Base-by-base conservation (phyloP, 2,113 vertebrate species). In the Chloropsis cyanopogon region DNA sequence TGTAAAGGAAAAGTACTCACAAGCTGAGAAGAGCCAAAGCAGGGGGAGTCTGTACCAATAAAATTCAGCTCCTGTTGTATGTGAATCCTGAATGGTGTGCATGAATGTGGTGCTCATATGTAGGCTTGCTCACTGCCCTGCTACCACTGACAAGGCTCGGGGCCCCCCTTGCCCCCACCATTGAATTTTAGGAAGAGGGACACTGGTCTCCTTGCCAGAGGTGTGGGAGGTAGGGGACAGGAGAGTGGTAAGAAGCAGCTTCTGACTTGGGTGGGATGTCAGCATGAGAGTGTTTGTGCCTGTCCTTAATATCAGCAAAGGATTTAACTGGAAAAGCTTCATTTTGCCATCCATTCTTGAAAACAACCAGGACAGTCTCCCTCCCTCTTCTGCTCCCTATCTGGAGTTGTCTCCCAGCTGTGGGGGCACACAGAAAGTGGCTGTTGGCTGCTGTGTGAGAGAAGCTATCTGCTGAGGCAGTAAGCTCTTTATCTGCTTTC, bases 171-270 rank as follows among this genome's bases (percentile, higher is more conserved):
- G 2, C 3, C 11, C 31, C 18, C 21, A 19, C 7, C 4, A 1
- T 0, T 33, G 57, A 52, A 3, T 42, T 31, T 44, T 70, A 66
- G 81, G 59, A 53, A 57, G 50, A 35, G 11, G 14, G 41, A 33
- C 22, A 14, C 31, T 33, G 22, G 17, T 66, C 14, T 81, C 9
- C 24, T 86, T 47, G 12, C 20, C 31, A 41, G 33, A 22, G 11
- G 2, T 2, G 0, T 14, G 5, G 6, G 12, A 15, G 7, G 4
- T 46, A 13, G 39, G 49, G 44, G 22, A 31, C 10, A 53, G 31
- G 47, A 80, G 21, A 59, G 10, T 1, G 31, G 42, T 16, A 60
- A 53, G 69, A 78, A 84, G 56, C 39, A 87, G 66, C 33, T 76
- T 57, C 61, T 88, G 73, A 52, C 66, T 90, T 90, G 35, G 29